Base-by-base conservation (phyloP, 2,797 vertebrate species). In the Acanthopagrus latus region DNA sequence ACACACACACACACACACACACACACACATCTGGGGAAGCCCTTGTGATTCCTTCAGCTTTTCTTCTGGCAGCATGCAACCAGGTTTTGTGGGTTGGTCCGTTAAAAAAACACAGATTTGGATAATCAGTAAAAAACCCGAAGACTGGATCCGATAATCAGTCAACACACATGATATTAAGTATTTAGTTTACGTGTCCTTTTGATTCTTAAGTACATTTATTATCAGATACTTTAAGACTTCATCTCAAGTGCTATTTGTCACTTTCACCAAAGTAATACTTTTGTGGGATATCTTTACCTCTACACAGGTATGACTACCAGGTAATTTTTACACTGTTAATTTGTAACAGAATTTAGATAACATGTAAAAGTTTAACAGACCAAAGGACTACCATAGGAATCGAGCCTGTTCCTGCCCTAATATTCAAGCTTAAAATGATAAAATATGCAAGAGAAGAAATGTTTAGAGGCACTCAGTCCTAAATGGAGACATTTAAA, bases 11-110 rank as follows among this genome's bases (percentile, higher is more conserved):
- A 59, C 72, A 77, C 68, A 57, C 74, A 52, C 67, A 72, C 48
- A 56, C 65, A 55, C 56, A 71, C 64, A 83, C 76, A 87, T 81
- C 79, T 72, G 76, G 89, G 84, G 85, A 92, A 88, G 71, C 90
- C 91, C 89, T 83, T 83, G 85, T 91, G 84, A 88, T 90, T 83
- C 86, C 78, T 91, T 88, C 74, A 88, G 91, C 78, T 82, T 86
- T 86, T 48, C 86, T 76, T 86, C 68, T 90, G 76, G 89, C 79
- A 66, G 46, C 64, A 69, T 87, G 71, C 33, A 47, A 68, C 57
- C 64, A 70, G 81, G 64, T 76, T 83, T 80, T 84, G 66, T 84
- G 48, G 66, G 54, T 47, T 4, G 1, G 10, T 63, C n/a, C 70
- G 18, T 81, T 46, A 38, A 78, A 38, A 38, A 38, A 38, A 38